Conservation (phyloP, 1,140 invertebrate species). For the Zaprionus lachaisei region DNA sequence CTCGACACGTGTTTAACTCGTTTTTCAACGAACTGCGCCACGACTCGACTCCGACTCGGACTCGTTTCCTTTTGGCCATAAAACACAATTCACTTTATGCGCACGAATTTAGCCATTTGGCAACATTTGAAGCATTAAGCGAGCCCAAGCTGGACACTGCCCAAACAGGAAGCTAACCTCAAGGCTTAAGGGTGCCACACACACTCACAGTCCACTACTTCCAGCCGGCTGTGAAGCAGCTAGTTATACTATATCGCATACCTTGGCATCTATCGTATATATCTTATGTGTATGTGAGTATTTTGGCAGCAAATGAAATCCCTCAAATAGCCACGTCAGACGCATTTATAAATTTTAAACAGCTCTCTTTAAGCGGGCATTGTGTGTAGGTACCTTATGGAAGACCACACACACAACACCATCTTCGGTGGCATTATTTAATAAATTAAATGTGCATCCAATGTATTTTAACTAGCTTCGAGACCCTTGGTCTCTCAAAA, state of each 20-base stretch:
- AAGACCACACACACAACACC: neutral
- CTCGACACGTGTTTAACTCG: constrained; percentile 82
- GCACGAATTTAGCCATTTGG: constrained; percentile 78
- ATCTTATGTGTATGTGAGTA: constrained; percentile 6
- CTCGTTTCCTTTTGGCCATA: constrained; percentile 45
- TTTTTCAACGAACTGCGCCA: constrained; percentile 68
- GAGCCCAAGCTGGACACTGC: constrained; percentile 35
- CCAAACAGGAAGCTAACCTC: constrained; percentile 27
- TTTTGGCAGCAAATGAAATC: constrained; percentile 45
- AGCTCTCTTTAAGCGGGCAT: constrained; percentile 34
- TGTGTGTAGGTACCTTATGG: constrained; percentile 3
- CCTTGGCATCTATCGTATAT: neutral
- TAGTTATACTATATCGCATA: constrained; percentile 6
- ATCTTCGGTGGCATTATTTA: constrained; percentile 44
- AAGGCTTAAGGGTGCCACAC: constrained; percentile 5
- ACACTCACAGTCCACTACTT: neutral
- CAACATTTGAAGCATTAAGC: constrained; percentile 73
- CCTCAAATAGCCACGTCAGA: constrained; percentile 52
- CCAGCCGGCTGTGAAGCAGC: neutral
- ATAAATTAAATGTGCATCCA: constrained; percentile 66
- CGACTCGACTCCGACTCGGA: neutral
- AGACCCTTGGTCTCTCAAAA: neutral
- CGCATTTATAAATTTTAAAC: constrained; percentile 78
- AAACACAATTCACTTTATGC: constrained; percentile 82
- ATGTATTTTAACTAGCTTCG: constrained; percentile 59